phyloP scores from a whole-genome alignment of 1,140 invertebrate genomes.

The Wasmannia auropunctata region DNA sequence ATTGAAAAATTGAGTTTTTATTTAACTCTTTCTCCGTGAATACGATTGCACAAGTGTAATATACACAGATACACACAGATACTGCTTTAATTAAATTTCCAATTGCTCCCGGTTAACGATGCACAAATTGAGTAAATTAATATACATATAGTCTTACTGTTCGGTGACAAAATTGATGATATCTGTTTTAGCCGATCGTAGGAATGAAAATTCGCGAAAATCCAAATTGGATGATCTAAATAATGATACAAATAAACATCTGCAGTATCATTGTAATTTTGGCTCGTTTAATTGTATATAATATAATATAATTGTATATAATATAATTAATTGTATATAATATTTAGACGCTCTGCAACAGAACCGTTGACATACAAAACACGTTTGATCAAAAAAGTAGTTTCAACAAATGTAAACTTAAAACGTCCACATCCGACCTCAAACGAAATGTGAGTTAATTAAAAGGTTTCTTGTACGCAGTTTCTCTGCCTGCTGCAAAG shows the following conservation, averaged over 20 bases:
- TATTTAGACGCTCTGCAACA: not conserved
- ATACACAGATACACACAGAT: not conserved
- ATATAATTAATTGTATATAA: too few species aligned
- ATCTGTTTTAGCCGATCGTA: not conserved
- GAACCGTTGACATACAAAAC: not conserved
- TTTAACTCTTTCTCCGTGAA: not conserved
- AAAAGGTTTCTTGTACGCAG: not conserved
- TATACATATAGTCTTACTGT: not conserved
- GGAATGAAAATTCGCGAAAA: not conserved
- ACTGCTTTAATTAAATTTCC: conserved; percentile 10
- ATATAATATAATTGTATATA: too few species aligned
- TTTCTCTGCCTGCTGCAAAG: not conserved
- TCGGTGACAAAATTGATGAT: not conserved
- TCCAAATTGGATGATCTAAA: not conserved
- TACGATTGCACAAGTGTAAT: not conserved
- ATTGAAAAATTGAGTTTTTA: not conserved
- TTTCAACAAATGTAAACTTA: conserved; percentile 5
- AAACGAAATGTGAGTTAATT: not conserved
- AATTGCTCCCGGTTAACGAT: not conserved
- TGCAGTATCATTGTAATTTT: not conserved
- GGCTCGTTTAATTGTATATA: not conserved
- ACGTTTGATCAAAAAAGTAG: not conserved
- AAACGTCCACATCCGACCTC: not conserved
- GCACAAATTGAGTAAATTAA: not conserved
- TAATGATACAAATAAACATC: not conserved